Percentiles rank a stretch among this genome's conserved stretches.
Conservation (phyloP, 2,797 vertebrate species). For the Lateolabrax maculatus region DNA sequence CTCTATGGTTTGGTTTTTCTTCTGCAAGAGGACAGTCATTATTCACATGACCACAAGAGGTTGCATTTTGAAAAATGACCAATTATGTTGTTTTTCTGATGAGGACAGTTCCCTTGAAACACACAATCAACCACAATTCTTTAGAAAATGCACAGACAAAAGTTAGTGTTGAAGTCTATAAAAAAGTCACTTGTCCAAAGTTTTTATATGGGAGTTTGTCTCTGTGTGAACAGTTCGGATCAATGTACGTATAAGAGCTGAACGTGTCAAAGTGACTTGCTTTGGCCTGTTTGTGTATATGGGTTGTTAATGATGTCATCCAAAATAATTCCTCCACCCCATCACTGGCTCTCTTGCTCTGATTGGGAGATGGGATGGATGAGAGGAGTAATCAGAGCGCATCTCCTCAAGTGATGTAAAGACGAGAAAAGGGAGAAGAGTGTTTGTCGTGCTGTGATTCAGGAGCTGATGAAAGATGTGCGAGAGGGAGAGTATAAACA, state of each 20-base stretch:
- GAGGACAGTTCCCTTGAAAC: neutral
- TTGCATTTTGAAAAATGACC: neutral
- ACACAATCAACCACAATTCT: neutral
- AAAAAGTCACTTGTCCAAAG: neutral
- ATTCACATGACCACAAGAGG: neutral
- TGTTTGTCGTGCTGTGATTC: slow-evolving; percentile 17
- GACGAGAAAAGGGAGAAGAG: slow-evolving; percentile 9
- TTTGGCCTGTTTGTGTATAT: slow-evolving; percentile 45
- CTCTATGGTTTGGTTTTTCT: neutral
- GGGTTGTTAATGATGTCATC: slow-evolving; percentile 45
- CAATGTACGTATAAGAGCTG: neutral
- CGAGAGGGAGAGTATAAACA: slow-evolving; percentile 26
- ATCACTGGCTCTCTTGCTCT: slow-evolving; percentile 36
- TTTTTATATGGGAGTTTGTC: neutral
- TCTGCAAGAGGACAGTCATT: no score
- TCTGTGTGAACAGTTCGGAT: neutral
- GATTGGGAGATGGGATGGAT: slow-evolving; percentile 50
- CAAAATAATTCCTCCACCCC: slow-evolving; percentile 34
- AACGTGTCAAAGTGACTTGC: slow-evolving; percentile 18
- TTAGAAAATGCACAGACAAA: neutral
- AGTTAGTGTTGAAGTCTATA: neutral
- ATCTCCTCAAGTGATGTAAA: slow-evolving; percentile 52
- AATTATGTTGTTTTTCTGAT: neutral
- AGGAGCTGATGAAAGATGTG: slow-evolving; percentile 28
- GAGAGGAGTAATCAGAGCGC: slow-evolving; percentile 59